phyloP scores from a whole-genome alignment of 2,113 vertebrate genomes.

The Talpa occidentalis region DNA sequence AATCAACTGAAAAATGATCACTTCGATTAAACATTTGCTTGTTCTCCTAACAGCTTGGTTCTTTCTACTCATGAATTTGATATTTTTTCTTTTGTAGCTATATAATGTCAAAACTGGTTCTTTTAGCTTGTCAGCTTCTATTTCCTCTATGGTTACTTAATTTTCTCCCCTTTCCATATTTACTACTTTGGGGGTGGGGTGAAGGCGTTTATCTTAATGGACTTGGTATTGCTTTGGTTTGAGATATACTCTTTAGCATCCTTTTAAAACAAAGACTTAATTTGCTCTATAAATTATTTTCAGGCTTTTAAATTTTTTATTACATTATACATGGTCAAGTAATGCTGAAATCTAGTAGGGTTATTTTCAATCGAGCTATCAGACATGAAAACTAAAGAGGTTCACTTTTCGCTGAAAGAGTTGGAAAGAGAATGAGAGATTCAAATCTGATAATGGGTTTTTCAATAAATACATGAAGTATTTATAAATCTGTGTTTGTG shows the following conservation, averaged over 20 bases:
- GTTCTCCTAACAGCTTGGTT: background rate
- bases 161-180: background rate
- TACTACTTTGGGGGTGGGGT: rapidly evolving
- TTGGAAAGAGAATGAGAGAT: background rate
- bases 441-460: background rate
- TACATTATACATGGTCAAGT: background rate
- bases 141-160: background rate
- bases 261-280: background rate
- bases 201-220: background rate
- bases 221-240: background rate
- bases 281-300: background rate
- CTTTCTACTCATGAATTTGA: background rate
- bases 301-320: background rate
- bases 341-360: background rate
- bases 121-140: background rate
- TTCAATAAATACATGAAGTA: background rate
- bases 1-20: background rate
- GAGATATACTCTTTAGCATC: background rate
- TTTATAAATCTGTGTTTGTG: background rate
- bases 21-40: background rate
- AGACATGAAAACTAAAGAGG: background rate
- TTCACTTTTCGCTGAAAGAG: background rate
- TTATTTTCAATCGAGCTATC: background rate
- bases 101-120: background rate
- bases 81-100: background rate